Evolutionary conservation across 2,888 invertebrate species (phyloP), one percentile per base, ranked within the genome.

Genomic region (Ctenicera cuprea): DNA sequence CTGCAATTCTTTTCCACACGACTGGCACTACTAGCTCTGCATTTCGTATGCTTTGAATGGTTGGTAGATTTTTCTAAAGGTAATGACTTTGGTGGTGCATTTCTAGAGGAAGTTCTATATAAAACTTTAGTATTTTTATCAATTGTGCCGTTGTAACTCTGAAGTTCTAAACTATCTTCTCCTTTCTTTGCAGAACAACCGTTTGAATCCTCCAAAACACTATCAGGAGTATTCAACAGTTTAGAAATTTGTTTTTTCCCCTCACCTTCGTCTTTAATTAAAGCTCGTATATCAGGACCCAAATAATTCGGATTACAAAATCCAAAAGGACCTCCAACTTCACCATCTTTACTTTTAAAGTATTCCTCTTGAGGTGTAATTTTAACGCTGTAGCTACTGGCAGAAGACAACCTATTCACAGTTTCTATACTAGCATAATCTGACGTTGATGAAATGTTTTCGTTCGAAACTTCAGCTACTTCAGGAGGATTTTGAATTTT

Each of bases 231-330:
- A 80, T 89, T 90, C 52, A 90, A 82, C 71, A 89, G 82, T 77
- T 89, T 88, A 0, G 89, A 89, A 20, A 81, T 76, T 20, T 80
- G 77, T 7, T 80, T 81, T 26, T 82, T 79, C 41, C 72, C 50
- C 1, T 20, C 48, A 14, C 65, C 74, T 52, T 79, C 79, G 8
- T 81, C 80, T 5, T 74, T 75, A 16, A 85, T 78, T 33, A 84
- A 76, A 0, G 84, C 83, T 76, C 88, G 87, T 50, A 91, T 89
- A 78, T 93, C 93, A 5, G 93, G 90, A 0, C 93, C 93, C 78
- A 93, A 85, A 82, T 94, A 94, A 84, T 94, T 94, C 3, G 94
- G 94, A 85, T 94, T 94, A 82, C 92, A 92, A 85, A 94, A 94
- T 0, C 94, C 93, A 70, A 91, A 90, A 7, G 90, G 89, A 88